Evolutionary conservation across 1,140 invertebrate genomes (phyloP).

Genomic region (Lordiphosa clarofinis): DNA sequence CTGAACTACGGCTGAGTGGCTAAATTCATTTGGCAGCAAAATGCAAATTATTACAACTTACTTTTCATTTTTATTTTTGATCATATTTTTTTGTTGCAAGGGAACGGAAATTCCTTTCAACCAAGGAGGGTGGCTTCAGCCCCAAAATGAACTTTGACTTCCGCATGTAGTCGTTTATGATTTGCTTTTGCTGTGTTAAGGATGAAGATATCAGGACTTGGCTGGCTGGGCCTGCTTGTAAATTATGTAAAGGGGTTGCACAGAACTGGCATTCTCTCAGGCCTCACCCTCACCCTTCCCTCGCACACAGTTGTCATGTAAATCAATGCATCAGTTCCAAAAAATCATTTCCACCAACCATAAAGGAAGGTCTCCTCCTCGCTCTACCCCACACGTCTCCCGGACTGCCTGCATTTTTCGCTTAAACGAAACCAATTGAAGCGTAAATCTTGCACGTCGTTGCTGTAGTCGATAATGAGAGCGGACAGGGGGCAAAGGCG

Average conservation of each 20-base stretch:
- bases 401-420: constrained; percentile 56
- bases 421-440: constrained; percentile 72
- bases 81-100: constrained; percentile 3
- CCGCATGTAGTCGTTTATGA: constrained; percentile 66
- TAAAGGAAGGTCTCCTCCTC: constrained; percentile 15
- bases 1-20: constrained; percentile 53
- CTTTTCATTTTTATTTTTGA: constrained; percentile 55
- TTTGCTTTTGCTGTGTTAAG: constrained; percentile 53
- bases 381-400: background rate
- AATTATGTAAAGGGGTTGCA: constrained; percentile 53
- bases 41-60: constrained; percentile 77
- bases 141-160: constrained; percentile 36
- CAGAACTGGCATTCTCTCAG: constrained; percentile 24
- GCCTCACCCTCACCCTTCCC: constrained; percentile 12
- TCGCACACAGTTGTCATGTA: constrained; percentile 64
- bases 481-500: constrained; percentile 45
- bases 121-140: constrained; percentile 3
- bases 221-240: constrained; percentile 24
- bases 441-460: constrained; percentile 69
- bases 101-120: constrained; percentile 41
- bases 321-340: constrained; percentile 56
- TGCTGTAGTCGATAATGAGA: constrained; percentile 49
- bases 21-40: constrained; percentile 75
- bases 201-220: constrained; percentile 45
- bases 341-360: constrained; percentile 62